Evolutionary conservation across 2,113 vertebrate genomes (phyloP), one percentile per base, ranked within the genome.

Genomic region (Cinclus cinclus): DNA sequence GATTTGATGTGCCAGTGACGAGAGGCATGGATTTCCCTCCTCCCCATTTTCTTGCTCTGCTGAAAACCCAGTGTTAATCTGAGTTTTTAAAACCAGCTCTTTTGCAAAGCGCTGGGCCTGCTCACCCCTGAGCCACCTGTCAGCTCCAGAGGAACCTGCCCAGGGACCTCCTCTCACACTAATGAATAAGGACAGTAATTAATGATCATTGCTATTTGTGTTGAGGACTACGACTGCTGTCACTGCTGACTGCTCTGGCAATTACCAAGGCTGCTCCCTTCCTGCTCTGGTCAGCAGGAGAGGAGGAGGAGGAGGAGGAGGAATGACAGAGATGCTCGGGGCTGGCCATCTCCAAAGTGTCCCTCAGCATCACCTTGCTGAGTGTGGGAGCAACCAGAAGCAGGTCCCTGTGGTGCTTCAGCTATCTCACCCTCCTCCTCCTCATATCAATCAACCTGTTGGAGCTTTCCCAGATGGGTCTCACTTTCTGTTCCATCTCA

Each of bases 401-500:
- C 76, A 62, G 47, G 39, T 67, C 44, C 69, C 35, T 0, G 3
- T 1, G 14, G 47, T 13, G 39, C 83, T 81, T 28, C 12, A 14
- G 64, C 76, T 67, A 22, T 30, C 28, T 15, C 42, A 3, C 17
- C 71, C 58, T 85, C 56, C 49, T 70, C 76, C 81, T 78, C 80
- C 67, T 58, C 50, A 15, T 83, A 75, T 94, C 94, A 52, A 71
- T 97, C 96, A 95, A 69, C 71, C 70, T n/a, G 14, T 68, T 13
- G 2, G 71, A 68, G 52, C 90, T 87, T 93, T 86, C 94, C 75
- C 91, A 89, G 95, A 76, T 86, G 94, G 96, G 94, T 96, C 93
- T 97, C 93, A 71, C 76, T 96, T 95, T 96, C 90, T 97, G 98
- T 98, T 98, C 98, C 98, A 95, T 98, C 98, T 98, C 98, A 98